phyloP scores from a whole-genome alignment of 37 sponge, comb jelly and placozoan genomes.

The Halichondria panicea region DNA sequence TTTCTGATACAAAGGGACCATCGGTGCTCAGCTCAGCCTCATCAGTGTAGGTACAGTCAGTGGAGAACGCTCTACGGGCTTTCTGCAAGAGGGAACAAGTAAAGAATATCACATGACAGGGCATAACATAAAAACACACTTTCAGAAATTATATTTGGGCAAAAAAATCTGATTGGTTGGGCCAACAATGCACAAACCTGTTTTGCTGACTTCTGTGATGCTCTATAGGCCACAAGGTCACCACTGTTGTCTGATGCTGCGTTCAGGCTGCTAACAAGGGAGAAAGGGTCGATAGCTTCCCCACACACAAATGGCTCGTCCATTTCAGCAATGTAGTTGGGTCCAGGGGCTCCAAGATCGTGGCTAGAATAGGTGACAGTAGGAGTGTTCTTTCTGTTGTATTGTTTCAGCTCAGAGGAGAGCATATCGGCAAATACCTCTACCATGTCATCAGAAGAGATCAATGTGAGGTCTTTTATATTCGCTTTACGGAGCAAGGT shows the following conservation, averaged over 20 bases:
- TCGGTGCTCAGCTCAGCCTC: constrained; percentile 19
- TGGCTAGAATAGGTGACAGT: constrained; percentile 7
- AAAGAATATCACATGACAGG: background rate
- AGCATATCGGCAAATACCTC: constrained; percentile 13
- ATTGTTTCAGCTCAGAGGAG: constrained; percentile 1
- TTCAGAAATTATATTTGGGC: background rate
- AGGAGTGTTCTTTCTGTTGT: background rate
- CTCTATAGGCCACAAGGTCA: too few species aligned
- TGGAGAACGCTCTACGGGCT: constrained; percentile 2
- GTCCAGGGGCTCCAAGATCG: constrained; percentile 26
- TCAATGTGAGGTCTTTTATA: constrained; percentile 11
- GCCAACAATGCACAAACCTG: too few species aligned
- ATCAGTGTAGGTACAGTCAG: constrained; percentile 42
- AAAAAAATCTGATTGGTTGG: background rate
- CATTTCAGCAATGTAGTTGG: constrained; percentile 17
- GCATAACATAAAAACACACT: background rate
- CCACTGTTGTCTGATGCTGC: background rate
- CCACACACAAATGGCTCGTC: background rate
- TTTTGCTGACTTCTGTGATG: background rate
- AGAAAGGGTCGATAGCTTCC: constrained; percentile 13
- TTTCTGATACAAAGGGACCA: constrained; percentile 40
- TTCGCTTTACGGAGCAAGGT: constrained; percentile 1
- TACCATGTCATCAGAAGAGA: constrained; percentile 17
- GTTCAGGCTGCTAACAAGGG: constrained; percentile 38
- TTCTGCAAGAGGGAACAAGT: constrained; percentile 14